Evolutionary conservation across 1,140 invertebrate species (phyloP), one percentile per base, ranked within the genome.

Genomic region (Lordiphosa stackelbergi): DNA sequence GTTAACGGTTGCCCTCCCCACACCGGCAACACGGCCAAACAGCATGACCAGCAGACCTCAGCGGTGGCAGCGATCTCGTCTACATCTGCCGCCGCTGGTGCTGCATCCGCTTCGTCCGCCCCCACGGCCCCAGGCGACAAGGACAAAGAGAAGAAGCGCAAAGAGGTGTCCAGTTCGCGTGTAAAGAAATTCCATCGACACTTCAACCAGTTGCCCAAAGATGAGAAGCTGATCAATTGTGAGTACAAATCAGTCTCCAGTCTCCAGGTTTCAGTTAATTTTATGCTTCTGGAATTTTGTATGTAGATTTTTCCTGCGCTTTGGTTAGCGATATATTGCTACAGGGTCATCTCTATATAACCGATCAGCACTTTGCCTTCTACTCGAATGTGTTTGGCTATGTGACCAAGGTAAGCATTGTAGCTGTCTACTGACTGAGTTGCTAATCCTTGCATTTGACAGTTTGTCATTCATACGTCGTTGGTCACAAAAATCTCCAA

Each of bases 371-470:
- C 89, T 96, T 97, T 89, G 96, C 95, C 48, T 98, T 98, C 90
- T 96, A 98, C 89, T 97, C 96, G 46, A 97, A 97, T 85, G 95
- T 98, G 41, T 96, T 97, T 88, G 96, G 95, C 56, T 95, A 96
- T 88, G 94, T 97, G 51, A 96, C 95, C 72, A 95, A 95, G 91
- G 94, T 96, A 88, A 91, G 63, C 28, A n/a, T n/a, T n/a, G n/a
- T n/a, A n/a, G n/a, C n/a, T n/a, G n/a, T n/a, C n/a, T n/a, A n/a
- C n/a, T n/a, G n/a, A n/a, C n/a, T n/a, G n/a, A n/a, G n/a, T n/a
- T n/a, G n/a, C n/a, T n/a, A 22, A n/a, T 49, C 31, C 6, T 12
- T 41, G 1, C 7, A n/a, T 1, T 24, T 89, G 90, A 1, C 87
- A 94, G 93, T 88, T 96, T 55, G 88, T 96, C 63, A 95, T 96